Percentiles rank a stretch among this genome's conserved stretches.
These are phyloP conservation scores for Anthoscopus minutus DNA, from an alignment of 2,113 vertebrate genomes.

Conservation along the genomic window DNA sequence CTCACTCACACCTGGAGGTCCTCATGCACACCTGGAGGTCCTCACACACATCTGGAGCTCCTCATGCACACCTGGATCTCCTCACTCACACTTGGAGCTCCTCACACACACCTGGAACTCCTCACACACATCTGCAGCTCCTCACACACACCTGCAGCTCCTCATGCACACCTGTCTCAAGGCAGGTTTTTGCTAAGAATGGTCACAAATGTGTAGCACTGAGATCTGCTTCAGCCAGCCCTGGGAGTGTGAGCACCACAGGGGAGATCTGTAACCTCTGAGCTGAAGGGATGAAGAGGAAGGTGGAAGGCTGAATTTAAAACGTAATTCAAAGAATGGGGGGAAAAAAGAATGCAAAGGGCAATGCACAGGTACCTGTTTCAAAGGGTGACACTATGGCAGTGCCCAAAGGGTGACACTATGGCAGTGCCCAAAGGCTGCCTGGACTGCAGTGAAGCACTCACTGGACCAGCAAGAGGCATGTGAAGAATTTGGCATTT, in stretches of 20 bases:
- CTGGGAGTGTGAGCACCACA: accelerated
- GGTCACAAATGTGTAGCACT: accelerated
- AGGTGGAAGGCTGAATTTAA: background rate
- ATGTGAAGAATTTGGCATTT: background rate
- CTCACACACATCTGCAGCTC: background rate
- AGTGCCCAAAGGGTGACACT: background rate
- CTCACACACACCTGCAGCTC: background rate
- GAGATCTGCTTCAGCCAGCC: background rate
- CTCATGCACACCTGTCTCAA: background rate
- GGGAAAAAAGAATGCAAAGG: background rate
- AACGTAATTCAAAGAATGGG: background rate
- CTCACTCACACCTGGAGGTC: accelerated
- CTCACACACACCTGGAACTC: background rate
- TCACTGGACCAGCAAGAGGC: background rate
- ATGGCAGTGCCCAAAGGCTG: background rate
- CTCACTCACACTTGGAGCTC: background rate
- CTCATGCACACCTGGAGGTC: background rate
- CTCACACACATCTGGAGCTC: background rate
- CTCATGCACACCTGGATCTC: accelerated
- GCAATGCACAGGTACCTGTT: background rate
- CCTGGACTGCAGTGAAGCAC: background rate
- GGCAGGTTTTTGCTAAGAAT: background rate
- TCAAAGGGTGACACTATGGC: background rate
- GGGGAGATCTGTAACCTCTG: background rate
- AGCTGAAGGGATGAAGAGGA: background rate